Conservation (phyloP, 2,797 vertebrate genomes). For the Characodon lateralis region DNA sequence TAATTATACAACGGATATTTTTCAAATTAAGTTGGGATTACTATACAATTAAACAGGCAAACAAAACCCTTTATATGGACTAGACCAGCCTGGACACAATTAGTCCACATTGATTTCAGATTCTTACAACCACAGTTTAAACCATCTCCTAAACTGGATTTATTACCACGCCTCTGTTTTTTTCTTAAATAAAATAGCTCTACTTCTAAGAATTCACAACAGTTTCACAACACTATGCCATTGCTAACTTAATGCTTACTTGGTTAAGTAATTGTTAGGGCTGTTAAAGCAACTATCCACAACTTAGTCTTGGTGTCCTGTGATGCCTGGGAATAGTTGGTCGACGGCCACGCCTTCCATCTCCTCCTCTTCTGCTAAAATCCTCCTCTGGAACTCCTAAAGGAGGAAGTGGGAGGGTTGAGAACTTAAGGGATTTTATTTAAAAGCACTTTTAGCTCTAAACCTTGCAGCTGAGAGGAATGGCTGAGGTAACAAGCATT, state of each 20-base stretch:
- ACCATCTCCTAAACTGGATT: background rate
- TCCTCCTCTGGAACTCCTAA: slow-evolving; percentile 78
- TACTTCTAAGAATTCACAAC: background rate
- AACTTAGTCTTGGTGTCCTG: background rate
- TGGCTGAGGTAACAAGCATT: background rate
- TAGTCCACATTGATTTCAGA: no score
- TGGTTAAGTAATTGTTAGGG: background rate
- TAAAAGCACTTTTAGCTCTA: background rate
- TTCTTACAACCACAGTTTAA: no score
- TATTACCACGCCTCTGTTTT: background rate
- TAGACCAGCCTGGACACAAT: no score
- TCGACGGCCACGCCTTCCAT: slow-evolving; percentile 36
- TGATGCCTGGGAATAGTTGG: slow-evolving; percentile 43
- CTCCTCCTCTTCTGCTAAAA: slow-evolving; percentile 67
- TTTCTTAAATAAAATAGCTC: background rate
- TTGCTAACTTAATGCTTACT: background rate
- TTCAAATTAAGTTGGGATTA: no score
- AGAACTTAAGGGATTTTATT: background rate
- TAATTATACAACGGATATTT: no score
- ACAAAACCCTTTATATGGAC: no score
- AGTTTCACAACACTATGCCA: no score
- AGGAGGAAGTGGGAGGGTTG: slow-evolving; percentile 3
- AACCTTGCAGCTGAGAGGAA: background rate
- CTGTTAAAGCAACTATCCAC: background rate
- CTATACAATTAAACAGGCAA: no score